Percentiles rank a stretch among this genome's conserved stretches.
These are phyloP conservation scores for Carpatolechia fugitivella DNA, from an alignment of 2,888 invertebrate species.

Conservation along the genomic window DNA sequence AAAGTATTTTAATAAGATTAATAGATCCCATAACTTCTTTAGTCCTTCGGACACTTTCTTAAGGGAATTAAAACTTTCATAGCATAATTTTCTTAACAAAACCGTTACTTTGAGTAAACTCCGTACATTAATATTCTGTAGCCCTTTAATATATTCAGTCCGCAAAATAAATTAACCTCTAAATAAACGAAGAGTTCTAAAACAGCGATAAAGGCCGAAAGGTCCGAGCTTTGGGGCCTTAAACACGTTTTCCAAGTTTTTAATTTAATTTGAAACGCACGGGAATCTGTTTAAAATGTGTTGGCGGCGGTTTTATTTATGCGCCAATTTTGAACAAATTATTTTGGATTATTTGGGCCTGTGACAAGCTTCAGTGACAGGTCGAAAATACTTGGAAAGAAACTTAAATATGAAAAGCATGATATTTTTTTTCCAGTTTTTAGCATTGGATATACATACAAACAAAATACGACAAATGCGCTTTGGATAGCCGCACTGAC, in stretches of 20 bases:
- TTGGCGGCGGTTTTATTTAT: constrained; percentile 22
- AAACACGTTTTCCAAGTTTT: background rate
- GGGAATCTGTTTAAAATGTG: constrained; percentile 5
- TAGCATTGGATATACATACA: too few relatives aligned
- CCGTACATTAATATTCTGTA: constrained; percentile 4
- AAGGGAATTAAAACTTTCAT: background rate
- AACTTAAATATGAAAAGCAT: too few relatives aligned
- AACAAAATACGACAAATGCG: too few relatives aligned
- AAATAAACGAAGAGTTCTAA: background rate
- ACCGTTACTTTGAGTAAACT: constrained; percentile 1
- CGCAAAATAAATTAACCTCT: constrained; percentile 1
- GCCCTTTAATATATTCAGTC: constrained; percentile 3
- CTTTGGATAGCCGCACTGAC: too few relatives aligned
- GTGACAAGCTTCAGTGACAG: background rate
- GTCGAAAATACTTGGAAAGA: too few relatives aligned
- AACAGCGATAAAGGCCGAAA: background rate
- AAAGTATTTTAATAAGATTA: too few relatives aligned
- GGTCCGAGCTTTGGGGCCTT: background rate
- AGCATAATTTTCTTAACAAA: background rate
- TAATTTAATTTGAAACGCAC: too few relatives aligned
- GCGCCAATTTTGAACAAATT: too few relatives aligned
- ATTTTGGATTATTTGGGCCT: too few relatives aligned
- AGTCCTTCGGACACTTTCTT: background rate
- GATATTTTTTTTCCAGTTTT: too few relatives aligned
- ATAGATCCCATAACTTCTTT: background rate